phyloP scores from a whole-genome alignment of 2,888 invertebrate species.

The Harpalus rubripes region DNA sequence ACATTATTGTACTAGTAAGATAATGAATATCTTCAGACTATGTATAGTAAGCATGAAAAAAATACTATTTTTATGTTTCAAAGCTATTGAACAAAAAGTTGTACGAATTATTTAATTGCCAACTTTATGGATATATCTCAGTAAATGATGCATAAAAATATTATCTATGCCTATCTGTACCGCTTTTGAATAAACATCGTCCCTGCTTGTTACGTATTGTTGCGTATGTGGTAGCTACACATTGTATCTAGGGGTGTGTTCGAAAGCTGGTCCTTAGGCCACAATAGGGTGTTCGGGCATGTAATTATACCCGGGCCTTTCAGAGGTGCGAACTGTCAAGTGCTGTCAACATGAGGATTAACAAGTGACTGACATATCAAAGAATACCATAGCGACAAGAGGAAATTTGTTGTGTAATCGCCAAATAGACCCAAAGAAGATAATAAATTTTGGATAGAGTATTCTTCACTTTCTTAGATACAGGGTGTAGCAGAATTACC shows the following conservation, averaged over 20 bases:
- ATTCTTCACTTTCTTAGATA: too few species aligned
- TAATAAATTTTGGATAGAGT: too few species aligned
- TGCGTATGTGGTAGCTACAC: slow-evolving; percentile 25
- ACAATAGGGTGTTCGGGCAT: slow-evolving; percentile 18
- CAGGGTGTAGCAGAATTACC: too few species aligned
- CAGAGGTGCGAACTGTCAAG: slow-evolving; percentile 51
- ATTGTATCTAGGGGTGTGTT: slow-evolving; percentile 31
- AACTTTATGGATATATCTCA: too few species aligned
- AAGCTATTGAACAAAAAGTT: too few species aligned
- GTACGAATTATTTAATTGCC: too few species aligned
- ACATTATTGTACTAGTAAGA: too few species aligned
- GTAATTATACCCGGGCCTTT: slow-evolving; percentile 37
- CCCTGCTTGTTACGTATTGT: slow-evolving; percentile 35
- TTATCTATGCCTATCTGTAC: neutral
- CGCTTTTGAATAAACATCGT: neutral
- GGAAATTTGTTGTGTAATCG: slow-evolving; percentile 2
- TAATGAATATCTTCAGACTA: too few species aligned
- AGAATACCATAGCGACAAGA: neutral
- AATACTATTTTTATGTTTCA: too few species aligned
- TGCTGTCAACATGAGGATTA: slow-evolving; percentile 30
- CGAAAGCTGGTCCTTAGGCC: slow-evolving; percentile 1
- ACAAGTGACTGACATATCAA: slow-evolving; percentile 43
- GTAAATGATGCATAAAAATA: too few species aligned
- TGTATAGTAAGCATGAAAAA: too few species aligned
- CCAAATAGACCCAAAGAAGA: neutral